Base-by-base conservation (phyloP, 2,797 vertebrate species). In the Ceryle rudis region DNA sequence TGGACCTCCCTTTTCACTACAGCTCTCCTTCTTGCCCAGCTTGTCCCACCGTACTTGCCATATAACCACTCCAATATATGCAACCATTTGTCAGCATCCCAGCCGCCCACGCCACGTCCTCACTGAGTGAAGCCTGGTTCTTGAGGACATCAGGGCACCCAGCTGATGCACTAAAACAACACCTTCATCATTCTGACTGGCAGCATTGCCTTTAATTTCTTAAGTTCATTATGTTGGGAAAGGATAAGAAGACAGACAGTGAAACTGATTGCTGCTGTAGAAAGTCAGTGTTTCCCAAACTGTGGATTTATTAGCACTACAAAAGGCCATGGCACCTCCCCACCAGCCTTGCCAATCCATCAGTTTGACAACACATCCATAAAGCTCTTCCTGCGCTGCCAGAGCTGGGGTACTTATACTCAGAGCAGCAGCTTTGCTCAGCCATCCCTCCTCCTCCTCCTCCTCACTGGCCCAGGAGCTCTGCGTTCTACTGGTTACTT, bases 41-140 rank as follows among this genome's bases (percentile, higher is more conserved):
- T 19, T 49, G 29, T 73, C 65, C 54, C 57, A 28, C 28, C 22
- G 11, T 4, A 35, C n/a, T 23, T 54, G 31, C 23, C 8, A 1
- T 11, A 21, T 3, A 78, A 29, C 28, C 6, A 3, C 29, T 47
- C 44, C 2, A 0, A 14, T 35, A 33, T 35, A 49, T 37, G 35
- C 35, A 73, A 15, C 46, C 18, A 11, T 23, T 46, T 46, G 22
- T 28, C 41, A 81, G 52, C 52, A 31, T 13, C 72, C 55, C 44
- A 33, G 58, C 5, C 42, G 61, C n/a, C 39, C 49, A 20, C 4
- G 3, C 33, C 33, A 13, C 0, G 0, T 52, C 49, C 65, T 57
- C 4, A 0, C 51, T 1, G 7, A 51, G 41, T 3, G 14, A 75
- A 31, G 14, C 35, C 62, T 23, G 57, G 8, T 11, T 72, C 71